Evolutionary conservation across 2,888 invertebrate species (phyloP).

Genomic region (Cantharis rustica): DNA sequence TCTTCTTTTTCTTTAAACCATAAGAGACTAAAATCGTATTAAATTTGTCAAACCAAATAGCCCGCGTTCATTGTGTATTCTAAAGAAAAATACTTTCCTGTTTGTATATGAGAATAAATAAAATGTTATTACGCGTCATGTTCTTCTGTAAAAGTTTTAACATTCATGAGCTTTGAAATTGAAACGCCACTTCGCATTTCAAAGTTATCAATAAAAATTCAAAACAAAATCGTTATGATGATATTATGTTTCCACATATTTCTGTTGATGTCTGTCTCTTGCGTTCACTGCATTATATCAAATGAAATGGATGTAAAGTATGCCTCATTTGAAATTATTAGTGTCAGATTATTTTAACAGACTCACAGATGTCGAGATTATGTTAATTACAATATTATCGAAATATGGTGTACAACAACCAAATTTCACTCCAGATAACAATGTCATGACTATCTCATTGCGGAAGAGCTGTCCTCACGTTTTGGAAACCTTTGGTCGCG

Average conservation of each 20-base stretch:
- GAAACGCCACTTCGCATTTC: conserved; percentile 20
- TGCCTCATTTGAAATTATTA: not conserved
- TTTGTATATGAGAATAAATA: conserved; percentile 17
- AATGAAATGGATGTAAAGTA: not conserved
- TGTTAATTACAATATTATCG: not conserved
- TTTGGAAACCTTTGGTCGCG: not conserved
- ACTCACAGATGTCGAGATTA: not conserved
- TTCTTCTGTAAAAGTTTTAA: conserved; percentile 13
- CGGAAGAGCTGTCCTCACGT: not conserved
- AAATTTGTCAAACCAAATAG: not conserved
- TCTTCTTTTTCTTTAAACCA: not conserved
- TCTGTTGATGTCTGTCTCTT: not conserved
- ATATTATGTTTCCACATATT: conserved; percentile 8
- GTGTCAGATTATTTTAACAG: not conserved
- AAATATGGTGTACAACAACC: not conserved
- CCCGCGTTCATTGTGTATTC: not conserved
- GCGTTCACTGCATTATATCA: not conserved
- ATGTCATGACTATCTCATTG: not conserved
- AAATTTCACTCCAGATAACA: not conserved
- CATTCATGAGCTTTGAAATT: conserved; percentile 25
- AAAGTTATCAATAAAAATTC: conserved; percentile 20
- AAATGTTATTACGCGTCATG: not conserved
- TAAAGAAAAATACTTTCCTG: conserved; percentile 6
- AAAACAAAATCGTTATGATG: conserved; percentile 11
- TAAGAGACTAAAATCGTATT: not conserved